Percentiles rank a stretch among this genome's conserved stretches.
phyloP scores from a whole-genome alignment of 2,797 vertebrate species.

The Mallotus villosus region DNA sequence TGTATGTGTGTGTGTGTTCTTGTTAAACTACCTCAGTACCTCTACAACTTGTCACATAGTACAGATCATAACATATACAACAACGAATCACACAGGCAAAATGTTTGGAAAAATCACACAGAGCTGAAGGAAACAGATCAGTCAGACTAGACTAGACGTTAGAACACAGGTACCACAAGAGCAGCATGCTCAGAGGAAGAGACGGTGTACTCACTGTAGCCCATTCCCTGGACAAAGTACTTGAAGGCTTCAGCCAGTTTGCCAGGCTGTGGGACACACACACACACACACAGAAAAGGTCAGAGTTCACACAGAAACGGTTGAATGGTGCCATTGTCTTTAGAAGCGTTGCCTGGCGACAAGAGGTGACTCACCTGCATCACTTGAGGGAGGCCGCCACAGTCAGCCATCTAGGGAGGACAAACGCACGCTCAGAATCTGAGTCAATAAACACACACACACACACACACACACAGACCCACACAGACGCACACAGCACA shows the following conservation, averaged over 20 bases:
- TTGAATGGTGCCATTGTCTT: not conserved
- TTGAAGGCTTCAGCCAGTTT: conserved; percentile 70
- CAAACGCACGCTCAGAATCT: not conserved
- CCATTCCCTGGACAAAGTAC: conserved; percentile 71
- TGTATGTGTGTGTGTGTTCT: not conserved
- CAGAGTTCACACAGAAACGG: not conserved
- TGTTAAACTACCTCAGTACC: too few relatives aligned
- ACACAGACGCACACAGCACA: not conserved
- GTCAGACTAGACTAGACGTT: not conserved
- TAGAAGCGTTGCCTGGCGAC: not conserved
- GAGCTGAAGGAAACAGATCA: not conserved
- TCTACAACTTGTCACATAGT: too few relatives aligned
- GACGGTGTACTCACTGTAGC: conserved; percentile 61
- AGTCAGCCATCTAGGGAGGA: conserved; percentile 89
- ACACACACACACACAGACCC: not conserved
- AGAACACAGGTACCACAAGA: not conserved
- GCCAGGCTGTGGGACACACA: conserved; percentile 51
- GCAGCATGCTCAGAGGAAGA: not conserved
- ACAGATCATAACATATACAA: too few relatives aligned
- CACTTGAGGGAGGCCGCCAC: conserved; percentile 91
- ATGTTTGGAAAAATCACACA: too few relatives aligned
- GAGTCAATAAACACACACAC: not conserved
- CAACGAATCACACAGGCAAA: too few relatives aligned
- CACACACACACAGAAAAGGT: not conserved
- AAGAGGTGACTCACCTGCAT: conserved; percentile 82